Evolutionary conservation across 1,140 invertebrate genomes (phyloP).

Genomic region (Zaprionus africanus): DNA sequence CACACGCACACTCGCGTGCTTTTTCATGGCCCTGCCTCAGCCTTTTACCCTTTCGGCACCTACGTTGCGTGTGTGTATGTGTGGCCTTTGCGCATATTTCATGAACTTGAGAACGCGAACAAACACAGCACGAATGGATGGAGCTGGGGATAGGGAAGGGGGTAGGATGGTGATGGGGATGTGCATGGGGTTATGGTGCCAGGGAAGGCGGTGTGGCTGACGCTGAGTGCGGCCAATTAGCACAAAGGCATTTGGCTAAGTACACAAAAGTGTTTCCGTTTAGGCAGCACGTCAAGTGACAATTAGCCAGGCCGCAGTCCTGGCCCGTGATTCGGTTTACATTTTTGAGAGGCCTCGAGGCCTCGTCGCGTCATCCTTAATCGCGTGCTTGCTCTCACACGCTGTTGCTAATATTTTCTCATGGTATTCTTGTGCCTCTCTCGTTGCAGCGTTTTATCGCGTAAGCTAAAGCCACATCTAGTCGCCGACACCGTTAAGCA

Average conservation of each 20-base stretch:
- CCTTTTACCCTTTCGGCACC: background rate
- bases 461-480: constrained; percentile 83
- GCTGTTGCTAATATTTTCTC: constrained; percentile 2
- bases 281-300: constrained; percentile 77
- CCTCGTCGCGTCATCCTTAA: background rate
- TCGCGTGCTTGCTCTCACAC: background rate
- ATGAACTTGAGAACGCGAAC: constrained; percentile 56
- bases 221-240: constrained; percentile 77
- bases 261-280: constrained; percentile 79
- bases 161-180: too few species aligned
- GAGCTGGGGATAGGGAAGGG: background rate
- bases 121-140: constrained; percentile 43
- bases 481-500: constrained; percentile 84
- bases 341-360: constrained; percentile 45
- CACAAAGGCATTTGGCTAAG: constrained; percentile 71
- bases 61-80: background rate
- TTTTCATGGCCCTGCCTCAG: background rate
- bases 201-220: constrained; percentile 9
- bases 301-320: constrained; percentile 55
- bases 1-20: constrained; percentile 9
- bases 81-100: constrained; percentile 69
- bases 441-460: constrained; percentile 72
- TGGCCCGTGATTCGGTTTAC: constrained; percentile 44
- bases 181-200: too few species aligned
- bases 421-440: background rate